Conservation (phyloP, 2,888 invertebrate species). For the Autographa pulchrina region DNA sequence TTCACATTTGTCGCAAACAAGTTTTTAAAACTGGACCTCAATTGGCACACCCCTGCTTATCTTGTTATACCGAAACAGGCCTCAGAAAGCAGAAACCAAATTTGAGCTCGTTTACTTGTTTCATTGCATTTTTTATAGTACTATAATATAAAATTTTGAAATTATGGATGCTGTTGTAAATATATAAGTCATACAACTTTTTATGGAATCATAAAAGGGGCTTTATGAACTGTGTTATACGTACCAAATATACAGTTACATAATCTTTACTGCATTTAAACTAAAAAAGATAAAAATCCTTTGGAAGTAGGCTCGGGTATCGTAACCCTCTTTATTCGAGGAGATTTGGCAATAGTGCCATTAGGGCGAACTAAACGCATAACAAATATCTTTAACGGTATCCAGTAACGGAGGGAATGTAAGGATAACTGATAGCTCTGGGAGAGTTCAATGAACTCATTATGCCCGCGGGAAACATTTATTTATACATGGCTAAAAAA, state of each 20-base stretch:
- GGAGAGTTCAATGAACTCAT: conserved; percentile 57
- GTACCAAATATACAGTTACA: background rate
- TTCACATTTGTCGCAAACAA: conserved; percentile 45
- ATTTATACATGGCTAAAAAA: conserved; percentile 49
- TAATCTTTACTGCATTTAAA: background rate
- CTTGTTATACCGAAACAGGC: conserved; percentile 36
- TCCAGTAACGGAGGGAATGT: conserved; percentile 54
- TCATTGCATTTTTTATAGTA: conserved; percentile 18
- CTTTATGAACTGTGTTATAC: background rate
- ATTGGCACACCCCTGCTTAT: conserved; percentile 49
- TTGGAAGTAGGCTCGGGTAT: conserved; percentile 24
- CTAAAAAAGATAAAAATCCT: conserved; percentile 10
- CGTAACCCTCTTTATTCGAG: conserved; percentile 24
- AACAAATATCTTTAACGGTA: conserved; percentile 57
- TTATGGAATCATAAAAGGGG: conserved; percentile 23
- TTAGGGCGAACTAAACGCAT: conserved; percentile 58
- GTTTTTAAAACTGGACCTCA: conserved; percentile 56
- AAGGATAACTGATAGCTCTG: conserved; percentile 56
- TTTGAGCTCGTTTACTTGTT: conserved; percentile 29
- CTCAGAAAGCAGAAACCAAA: conserved; percentile 23
- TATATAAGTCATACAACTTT: conserved; percentile 26
- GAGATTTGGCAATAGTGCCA: conserved; percentile 55
- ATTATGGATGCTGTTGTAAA: conserved; percentile 21
- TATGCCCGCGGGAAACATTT: conserved; percentile 45
- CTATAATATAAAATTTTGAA: conserved; percentile 21